Percentiles rank a stretch among this genome's conserved stretches.
Evolutionary conservation across 2,113 vertebrate species (phyloP).

Genomic region (Cisticola juncidis): DNA sequence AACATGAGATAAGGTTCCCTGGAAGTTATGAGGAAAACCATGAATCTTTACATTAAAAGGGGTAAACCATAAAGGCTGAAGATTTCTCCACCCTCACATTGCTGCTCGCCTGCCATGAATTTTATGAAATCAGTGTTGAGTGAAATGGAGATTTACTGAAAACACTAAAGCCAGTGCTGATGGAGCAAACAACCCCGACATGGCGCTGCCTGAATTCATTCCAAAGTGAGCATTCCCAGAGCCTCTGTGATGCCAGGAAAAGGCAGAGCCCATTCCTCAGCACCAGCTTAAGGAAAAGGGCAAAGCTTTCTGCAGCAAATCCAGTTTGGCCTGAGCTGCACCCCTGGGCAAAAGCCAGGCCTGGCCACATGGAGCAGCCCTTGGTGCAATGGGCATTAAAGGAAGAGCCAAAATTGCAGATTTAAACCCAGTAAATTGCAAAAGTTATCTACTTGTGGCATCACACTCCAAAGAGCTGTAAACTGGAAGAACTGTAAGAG

Average conservation of each 20-base stretch:
- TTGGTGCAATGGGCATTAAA: fast-evolving
- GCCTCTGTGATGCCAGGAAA: fast-evolving
- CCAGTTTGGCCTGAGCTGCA: neutral
- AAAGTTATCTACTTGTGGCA: neutral
- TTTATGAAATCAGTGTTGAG: neutral
- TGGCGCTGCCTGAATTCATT: neutral
- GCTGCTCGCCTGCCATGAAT: neutral
- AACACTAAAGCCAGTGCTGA: neutral
- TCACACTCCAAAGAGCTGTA: neutral
- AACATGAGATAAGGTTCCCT: neutral
- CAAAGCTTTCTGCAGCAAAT: neutral
- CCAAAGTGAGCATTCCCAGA: neutral
- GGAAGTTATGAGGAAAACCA: neutral
- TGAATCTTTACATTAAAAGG: neutral
- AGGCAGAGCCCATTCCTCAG: neutral
- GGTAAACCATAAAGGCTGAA: neutral
- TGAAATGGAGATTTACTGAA: constrained; percentile 35
- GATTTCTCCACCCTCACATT: neutral
- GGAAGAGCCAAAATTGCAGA: neutral
- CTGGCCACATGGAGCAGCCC: neutral
- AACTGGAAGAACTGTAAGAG: fast-evolving
- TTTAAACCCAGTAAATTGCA: neutral
- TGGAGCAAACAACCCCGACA: neutral
- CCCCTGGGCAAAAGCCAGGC: neutral
- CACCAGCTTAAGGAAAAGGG: neutral